A percentile compares a stretch with the other conserved stretches of the same genome.
phyloP scores from a whole-genome alignment of 2,888 invertebrate species.

The Itoplectis maculator region DNA sequence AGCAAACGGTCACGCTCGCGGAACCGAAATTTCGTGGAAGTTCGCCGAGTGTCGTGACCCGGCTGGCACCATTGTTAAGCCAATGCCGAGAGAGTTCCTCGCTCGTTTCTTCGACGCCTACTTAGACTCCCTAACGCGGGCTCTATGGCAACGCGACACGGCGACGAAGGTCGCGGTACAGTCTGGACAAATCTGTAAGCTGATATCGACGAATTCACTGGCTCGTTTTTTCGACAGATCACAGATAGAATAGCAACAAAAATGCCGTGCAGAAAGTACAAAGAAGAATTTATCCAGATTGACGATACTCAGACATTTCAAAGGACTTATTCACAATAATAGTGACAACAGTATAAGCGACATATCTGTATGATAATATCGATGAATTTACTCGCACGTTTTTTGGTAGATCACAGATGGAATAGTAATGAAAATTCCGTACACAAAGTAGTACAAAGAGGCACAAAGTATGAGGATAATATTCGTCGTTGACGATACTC shows the following conservation, averaged over 20 bases:
- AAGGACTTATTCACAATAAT: background rate
- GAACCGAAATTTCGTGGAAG: slow-evolving; percentile 18
- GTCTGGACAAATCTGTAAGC: background rate
- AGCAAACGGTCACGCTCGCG: slow-evolving; percentile 23
- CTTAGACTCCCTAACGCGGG: too few relatives aligned
- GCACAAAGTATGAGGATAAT: too few relatives aligned
- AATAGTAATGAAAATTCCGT: too few relatives aligned
- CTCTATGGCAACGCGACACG: background rate
- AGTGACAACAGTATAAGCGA: too few relatives aligned
- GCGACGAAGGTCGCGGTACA: too few relatives aligned
- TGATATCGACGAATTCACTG: background rate
- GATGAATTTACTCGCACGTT: too few relatives aligned
- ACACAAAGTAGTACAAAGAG: too few relatives aligned
- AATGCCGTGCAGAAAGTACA: background rate
- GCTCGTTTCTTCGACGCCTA: background rate
- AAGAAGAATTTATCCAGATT: background rate
- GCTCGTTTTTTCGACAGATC: background rate
- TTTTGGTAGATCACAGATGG: too few relatives aligned
- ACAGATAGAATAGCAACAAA: background rate
- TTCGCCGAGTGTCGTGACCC: background rate
- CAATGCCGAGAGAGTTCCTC: slow-evolving; percentile 16
- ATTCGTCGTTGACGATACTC: too few relatives aligned
- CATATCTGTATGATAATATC: too few relatives aligned
- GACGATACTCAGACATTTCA: background rate
- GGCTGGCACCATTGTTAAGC: slow-evolving; percentile 35